These are phyloP conservation scores for Neolamprologus longior DNA, from an alignment of 2,113 vertebrate species.

Conservation along the genomic window DNA sequence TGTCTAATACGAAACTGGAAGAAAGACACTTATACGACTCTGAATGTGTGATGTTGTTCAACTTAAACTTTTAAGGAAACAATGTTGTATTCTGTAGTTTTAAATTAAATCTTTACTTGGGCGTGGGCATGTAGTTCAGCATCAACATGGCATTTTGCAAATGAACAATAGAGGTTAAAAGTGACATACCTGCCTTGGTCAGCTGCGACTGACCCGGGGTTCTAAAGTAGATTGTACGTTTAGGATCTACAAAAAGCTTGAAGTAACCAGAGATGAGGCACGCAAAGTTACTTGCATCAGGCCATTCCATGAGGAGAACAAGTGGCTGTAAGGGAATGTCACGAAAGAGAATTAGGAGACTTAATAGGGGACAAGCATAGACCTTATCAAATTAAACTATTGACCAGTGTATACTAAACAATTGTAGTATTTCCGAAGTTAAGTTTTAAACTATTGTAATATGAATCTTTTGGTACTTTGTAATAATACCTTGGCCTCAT, in stretches of 20 bases:
- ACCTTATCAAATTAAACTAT: background rate
- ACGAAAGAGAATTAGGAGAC: conserved; percentile 32
- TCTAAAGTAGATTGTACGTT: conserved; percentile 87
- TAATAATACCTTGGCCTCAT: conserved; percentile 86
- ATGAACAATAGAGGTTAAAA: background rate
- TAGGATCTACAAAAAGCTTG: conserved; percentile 94
- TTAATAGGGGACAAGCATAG: conserved; percentile 24
- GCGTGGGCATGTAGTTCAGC: background rate
- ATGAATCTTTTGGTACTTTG: background rate
- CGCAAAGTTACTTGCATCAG: conserved; percentile 94
- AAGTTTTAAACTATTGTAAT: background rate
- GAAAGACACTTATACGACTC: background rate
- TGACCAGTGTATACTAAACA: background rate
- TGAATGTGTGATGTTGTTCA: background rate
- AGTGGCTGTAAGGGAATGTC: conserved; percentile 75
- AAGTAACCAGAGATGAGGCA: conserved; percentile 97
- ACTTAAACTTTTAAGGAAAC: background rate
- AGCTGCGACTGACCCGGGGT: conserved; percentile 83
- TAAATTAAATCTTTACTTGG: background rate
- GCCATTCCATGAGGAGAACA: conserved; percentile 97
- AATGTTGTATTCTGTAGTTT: background rate
- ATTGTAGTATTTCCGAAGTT: background rate
- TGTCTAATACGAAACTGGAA: background rate
- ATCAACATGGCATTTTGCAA: background rate
- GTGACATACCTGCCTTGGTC: conserved; percentile 93